These are phyloP conservation scores for Beaufortia kweichowensis DNA, from an alignment of 2,113 vertebrate genomes.

Conservation along the genomic window DNA sequence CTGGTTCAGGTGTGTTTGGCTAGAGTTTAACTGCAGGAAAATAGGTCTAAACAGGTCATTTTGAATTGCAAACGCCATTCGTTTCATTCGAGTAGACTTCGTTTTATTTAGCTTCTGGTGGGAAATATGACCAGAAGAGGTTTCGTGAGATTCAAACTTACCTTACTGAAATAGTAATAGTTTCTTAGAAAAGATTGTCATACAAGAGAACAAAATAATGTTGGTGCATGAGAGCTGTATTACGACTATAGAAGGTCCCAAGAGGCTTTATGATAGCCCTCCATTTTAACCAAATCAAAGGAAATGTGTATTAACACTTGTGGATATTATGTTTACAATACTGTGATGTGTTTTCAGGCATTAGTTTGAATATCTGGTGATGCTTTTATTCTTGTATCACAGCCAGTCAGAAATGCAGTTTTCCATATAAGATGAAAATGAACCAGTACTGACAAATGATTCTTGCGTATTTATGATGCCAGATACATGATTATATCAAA, in stretches of 20 bases:
- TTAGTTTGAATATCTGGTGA: neutral
- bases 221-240: neutral
- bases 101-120: neutral
- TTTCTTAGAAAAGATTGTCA: neutral
- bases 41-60: too few species aligned
- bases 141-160: conserved; percentile 1
- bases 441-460: conserved; percentile 1
- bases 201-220: neutral
- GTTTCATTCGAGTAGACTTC: too few species aligned
- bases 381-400: neutral
- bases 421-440: neutral
- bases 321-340: conserved; percentile 20
- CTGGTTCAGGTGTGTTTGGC: too few species aligned
- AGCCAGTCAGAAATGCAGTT: neutral
- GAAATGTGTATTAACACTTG: neutral
- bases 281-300: conserved; percentile 4
- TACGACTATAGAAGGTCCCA: neutral
- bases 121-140: neutral
- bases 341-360: neutral
- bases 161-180: neutral
- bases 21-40: too few species aligned
- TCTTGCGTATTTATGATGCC: neutral
- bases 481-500: neutral
- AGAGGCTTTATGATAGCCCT: neutral
- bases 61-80: too few species aligned